Base-by-base conservation (phyloP, 2,113 vertebrate species). In the Nematolebias whitei region DNA sequence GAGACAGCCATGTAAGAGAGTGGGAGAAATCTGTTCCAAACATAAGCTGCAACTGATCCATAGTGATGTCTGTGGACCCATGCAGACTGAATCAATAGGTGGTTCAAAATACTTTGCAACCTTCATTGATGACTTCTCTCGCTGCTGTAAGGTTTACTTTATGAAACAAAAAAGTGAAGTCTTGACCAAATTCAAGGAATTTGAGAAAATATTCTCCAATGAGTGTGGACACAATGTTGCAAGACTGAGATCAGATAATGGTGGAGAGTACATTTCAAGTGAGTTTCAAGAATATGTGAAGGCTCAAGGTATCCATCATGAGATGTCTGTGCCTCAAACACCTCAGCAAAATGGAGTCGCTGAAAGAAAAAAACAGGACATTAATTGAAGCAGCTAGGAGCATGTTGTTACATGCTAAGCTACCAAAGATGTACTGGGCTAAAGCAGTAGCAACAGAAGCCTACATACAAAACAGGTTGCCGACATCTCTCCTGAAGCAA, bases 41-140 rank as follows among this genome's bases (percentile, higher is more conserved):
- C n/a, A n/a, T n/a, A n/a, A n/a, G n/a, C n/a, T n/a, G n/a, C n/a
- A n/a, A n/a, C n/a, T n/a, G n/a, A n/a, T n/a, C n/a, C n/a, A n/a
- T n/a, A n/a, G n/a, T n/a, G n/a, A n/a, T n/a, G n/a, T n/a, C n/a
- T n/a, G n/a, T n/a, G n/a, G n/a, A n/a, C n/a, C n/a, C n/a, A n/a
- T n/a, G n/a, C n/a, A n/a, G n/a, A 29, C 26, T 29, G 26, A 29
- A 29, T 29, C 26, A 29, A 45, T 71, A 24, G 51, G 55, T 56
- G 58, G 65, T 38, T 4, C 26, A 43, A 74, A 69, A 2, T 68
- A 69, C 14, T 64, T 74, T 61, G 60, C 70, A 2, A 68, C 53
- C 1, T 76, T 72, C 5, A 64, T 61, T 40, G 63, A 76, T 55
- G 48, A 68, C 5, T 68, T 54, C 12, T 67, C 62, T 0, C 40